phyloP scores from a whole-genome alignment of 2,888 invertebrate species.

The Erebia epiphron region DNA sequence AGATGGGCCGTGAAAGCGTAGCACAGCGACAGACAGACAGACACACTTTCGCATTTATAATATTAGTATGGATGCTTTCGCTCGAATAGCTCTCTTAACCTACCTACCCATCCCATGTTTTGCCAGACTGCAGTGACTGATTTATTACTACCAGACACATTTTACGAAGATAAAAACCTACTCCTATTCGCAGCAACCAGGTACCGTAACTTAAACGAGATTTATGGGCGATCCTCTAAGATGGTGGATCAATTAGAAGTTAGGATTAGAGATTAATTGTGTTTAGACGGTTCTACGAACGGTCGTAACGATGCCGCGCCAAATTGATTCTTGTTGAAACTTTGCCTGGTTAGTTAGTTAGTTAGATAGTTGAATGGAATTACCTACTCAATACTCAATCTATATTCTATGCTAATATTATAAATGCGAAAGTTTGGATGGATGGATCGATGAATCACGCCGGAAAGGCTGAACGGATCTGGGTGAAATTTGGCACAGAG shows the following conservation, averaged over 20 bases:
- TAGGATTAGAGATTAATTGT: constrained; percentile 62
- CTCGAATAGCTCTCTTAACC: too few relatives aligned
- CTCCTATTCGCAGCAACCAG: not conserved
- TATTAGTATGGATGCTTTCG: too few relatives aligned
- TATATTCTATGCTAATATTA: too few relatives aligned
- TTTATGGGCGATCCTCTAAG: constrained; percentile 46
- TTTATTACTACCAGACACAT: not conserved
- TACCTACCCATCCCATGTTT: too few relatives aligned
- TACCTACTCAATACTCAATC: too few relatives aligned
- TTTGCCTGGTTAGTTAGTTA: constrained; percentile 10
- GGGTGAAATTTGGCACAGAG: too few relatives aligned
- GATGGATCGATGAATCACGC: too few relatives aligned
- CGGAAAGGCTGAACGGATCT: too few relatives aligned
- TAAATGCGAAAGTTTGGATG: too few relatives aligned
- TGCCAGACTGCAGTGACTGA: not conserved
- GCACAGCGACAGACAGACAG: too few relatives aligned
- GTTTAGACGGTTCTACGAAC: constrained; percentile 45
- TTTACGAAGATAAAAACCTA: not conserved
- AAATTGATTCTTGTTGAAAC: constrained; percentile 47
- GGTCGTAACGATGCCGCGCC: constrained; percentile 37
- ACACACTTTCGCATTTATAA: too few relatives aligned
- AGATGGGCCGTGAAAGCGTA: too few relatives aligned
- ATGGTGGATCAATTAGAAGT: constrained; percentile 56
- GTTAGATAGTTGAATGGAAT: not conserved
- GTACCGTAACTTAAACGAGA: constrained; percentile 21